phyloP scores from a whole-genome alignment of 2,888 invertebrate genomes.

The Napeogenes inachia region DNA sequence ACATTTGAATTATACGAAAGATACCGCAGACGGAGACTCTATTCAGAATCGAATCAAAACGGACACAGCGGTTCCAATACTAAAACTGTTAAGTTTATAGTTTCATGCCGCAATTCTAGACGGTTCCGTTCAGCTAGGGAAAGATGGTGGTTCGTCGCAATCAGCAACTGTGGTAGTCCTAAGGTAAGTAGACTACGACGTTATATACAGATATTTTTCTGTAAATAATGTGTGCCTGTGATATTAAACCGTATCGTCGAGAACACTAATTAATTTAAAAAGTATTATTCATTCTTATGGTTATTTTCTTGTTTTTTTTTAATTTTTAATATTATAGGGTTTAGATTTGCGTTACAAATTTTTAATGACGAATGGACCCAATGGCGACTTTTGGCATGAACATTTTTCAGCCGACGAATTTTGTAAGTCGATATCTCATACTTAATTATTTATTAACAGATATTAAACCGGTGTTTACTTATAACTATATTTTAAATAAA shows the following conservation, averaged over 20 bases:
- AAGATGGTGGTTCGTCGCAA: slow-evolving; percentile 96
- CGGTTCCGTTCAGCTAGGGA: slow-evolving; percentile 88
- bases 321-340: slow-evolving; percentile 73
- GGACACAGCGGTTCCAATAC: slow-evolving; percentile 32
- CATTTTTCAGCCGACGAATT: slow-evolving; percentile 98
- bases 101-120: slow-evolving; percentile 81
- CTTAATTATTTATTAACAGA: slow-evolving; percentile 13
- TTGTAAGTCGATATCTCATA: slow-evolving; percentile 80
- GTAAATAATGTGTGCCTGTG: too few species aligned
- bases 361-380: slow-evolving; percentile 91
- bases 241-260: too few species aligned
- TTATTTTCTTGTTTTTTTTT: neutral
- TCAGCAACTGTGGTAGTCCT: slow-evolving; percentile 86
- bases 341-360: slow-evolving; percentile 88
- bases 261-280: too few species aligned
- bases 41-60: slow-evolving; percentile 42
- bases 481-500: neutral
- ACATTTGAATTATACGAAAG: slow-evolving; percentile 54
- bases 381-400: slow-evolving; percentile 88
- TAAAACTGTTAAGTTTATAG: slow-evolving; percentile 52
- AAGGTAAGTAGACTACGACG: slow-evolving; percentile 59
- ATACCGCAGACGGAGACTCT: slow-evolving; percentile 51
- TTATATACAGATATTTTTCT: too few species aligned
- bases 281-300: neutral
- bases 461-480: neutral